These are phyloP conservation scores for Helobdella robusta DNA, from an alignment of 2,888 invertebrate genomes.

Conservation along the genomic window DNA sequence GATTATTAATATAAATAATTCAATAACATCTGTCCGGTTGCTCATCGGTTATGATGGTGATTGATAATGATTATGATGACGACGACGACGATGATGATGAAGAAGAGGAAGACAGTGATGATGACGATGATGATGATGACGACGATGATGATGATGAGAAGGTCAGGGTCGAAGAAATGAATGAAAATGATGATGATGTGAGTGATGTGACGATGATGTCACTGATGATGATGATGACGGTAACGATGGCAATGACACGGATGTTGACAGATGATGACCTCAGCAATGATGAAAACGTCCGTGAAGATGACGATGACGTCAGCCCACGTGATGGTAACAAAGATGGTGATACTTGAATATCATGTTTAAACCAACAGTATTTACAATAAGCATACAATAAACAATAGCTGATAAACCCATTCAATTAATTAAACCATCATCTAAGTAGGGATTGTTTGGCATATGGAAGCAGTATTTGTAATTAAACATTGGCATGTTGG, in stretches of 20 bases:
- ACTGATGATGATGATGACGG: background rate
- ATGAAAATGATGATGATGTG: background rate
- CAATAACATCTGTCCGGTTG: too few relatives aligned
- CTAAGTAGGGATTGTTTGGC: too few relatives aligned
- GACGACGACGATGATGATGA: background rate
- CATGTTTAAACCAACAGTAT: too few relatives aligned
- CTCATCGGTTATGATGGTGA: background rate
- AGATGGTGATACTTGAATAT: background rate
- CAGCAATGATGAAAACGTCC: background rate
- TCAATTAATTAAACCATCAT: too few relatives aligned
- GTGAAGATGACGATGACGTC: background rate
- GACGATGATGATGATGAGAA: slow-evolving; percentile 7
- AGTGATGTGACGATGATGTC: slow-evolving; percentile 4
- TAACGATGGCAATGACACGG: background rate
- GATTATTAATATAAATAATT: too few relatives aligned
- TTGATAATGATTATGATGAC: background rate
- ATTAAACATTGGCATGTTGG: too few relatives aligned
- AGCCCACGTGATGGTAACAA: background rate
- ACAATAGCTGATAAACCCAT: too few relatives aligned
- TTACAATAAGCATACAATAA: too few relatives aligned
- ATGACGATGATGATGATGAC: slow-evolving; percentile 13
- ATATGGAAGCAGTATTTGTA: too few relatives aligned
- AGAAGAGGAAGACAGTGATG: background rate
- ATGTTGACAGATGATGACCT: too few relatives aligned
- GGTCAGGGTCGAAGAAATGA: too few relatives aligned